Base-by-base conservation (phyloP, 2,113 vertebrate species). In the Esox niger region DNA sequence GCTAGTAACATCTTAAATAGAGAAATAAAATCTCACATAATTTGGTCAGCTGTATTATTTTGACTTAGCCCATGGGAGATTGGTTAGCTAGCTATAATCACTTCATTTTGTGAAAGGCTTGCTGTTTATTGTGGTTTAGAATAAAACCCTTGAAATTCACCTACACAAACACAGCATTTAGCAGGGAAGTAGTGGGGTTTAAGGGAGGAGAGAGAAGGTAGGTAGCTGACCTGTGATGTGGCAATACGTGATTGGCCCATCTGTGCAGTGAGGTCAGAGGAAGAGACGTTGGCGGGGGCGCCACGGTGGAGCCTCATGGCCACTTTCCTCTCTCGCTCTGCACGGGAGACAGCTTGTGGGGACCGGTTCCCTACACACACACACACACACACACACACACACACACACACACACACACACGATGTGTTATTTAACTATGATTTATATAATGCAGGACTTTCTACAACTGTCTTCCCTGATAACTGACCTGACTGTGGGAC, bases 241-340 rank as follows among this genome's bases (percentile, higher is more conserved):
- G 94, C 93, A 86, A 98, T 95, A 84, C 95, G 95, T 73, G 97
- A 95, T 56, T 90, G 91, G 80, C 91, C 90, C 2, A 90, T 88
- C 90, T 90, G 90, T 59, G 95, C 93, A 62, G 93, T 94, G 88
- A 98, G 94, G 88, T 98, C 96, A 62, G 95, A 96, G 8, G 97
- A 96, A 26, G 96, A 96, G 81, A 95, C 91, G 0, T 98, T 98
- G 86, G 96, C 95, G 1, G 96, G 96, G 10, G 96, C 95, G 2
- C 96, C 96, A 60, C 96, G 90, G 82, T 99, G 97, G 73, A 98
- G 94, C 89, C 96, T 91, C 94, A 98, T 95, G 86, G 95, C 96
- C 86, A 99, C 96, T 89, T 98, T 98, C 83, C 97, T 91, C 89
- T 99, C 97, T 71, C 97, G 89, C 91, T 99, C 97, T 13, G 94